A percentile compares a stretch with the other conserved stretches of the same genome.
Conservation (phyloP, 2,888 invertebrate genomes). For the Callimorpha dominula region DNA sequence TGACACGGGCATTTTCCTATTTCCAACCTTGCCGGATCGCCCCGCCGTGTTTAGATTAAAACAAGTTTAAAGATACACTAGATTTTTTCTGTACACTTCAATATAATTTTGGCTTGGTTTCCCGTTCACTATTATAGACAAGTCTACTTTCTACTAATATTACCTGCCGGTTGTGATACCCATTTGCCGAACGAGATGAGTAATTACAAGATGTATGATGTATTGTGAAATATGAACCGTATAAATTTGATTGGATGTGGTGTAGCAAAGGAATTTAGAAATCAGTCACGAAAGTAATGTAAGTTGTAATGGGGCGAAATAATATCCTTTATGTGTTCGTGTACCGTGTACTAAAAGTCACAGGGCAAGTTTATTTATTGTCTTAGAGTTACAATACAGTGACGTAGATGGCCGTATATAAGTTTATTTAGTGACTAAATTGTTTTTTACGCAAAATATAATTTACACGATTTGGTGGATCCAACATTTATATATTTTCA, state of each 20-base stretch:
- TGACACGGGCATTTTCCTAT: not conserved
- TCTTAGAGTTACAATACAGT: not conserved
- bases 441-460: not conserved
- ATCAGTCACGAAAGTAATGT: slow-evolving; percentile 26
- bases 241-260: slow-evolving; percentile 77
- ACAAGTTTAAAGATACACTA: not conserved
- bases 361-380: not conserved
- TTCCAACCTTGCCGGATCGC: too few species aligned
- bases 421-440: not conserved
- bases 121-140: slow-evolving; percentile 22
- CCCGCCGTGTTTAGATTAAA: not conserved
- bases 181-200: slow-evolving; percentile 79
- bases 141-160: slow-evolving; percentile 67
- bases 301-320: slow-evolving; percentile 27
- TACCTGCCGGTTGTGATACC: slow-evolving; percentile 72
- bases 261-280: slow-evolving; percentile 48
- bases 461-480: not conserved
- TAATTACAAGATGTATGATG: slow-evolving; percentile 79
- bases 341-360: slow-evolving; percentile 2
- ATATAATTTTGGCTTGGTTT: not conserved
- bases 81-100: not conserved
- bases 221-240: slow-evolving; percentile 80
- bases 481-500: not conserved
- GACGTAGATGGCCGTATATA: not conserved
- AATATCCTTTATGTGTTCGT: slow-evolving; percentile 16